Evolutionary conservation across 2,113 vertebrate genomes (phyloP).

Genomic region (Colaptes auratus): DNA sequence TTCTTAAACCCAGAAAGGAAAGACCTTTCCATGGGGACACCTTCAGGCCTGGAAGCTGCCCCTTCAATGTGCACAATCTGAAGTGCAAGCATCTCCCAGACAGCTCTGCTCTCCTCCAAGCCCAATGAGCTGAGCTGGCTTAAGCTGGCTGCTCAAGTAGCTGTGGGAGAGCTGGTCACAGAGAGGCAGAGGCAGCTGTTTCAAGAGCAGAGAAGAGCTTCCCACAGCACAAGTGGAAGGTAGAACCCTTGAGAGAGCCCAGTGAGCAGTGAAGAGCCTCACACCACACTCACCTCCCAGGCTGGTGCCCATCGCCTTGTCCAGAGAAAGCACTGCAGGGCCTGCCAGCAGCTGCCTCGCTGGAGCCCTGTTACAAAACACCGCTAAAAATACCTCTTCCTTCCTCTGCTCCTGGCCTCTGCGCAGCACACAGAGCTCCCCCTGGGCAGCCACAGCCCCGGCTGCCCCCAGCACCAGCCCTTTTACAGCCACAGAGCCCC

Average conservation of each 20-base stretch:
- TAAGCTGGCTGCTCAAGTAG: not conserved
- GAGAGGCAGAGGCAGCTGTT: not conserved
- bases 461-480: fast-evolving
- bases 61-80: not conserved
- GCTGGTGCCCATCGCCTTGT: fast-evolving
- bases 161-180: not conserved
- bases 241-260: not conserved
- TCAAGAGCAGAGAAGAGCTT: not conserved
- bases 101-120: not conserved
- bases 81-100: not conserved
- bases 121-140: fast-evolving
- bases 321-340: not conserved
- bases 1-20: fast-evolving
- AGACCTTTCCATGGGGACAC: not conserved
- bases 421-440: not conserved
- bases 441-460: fast-evolving
- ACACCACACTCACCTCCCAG: fast-evolving
- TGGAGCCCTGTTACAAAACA: not conserved
- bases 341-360: not conserved
- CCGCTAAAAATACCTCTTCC: not conserved
- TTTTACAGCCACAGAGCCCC: not conserved
- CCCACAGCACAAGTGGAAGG: not conserved
- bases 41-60: not conserved
- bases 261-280: fast-evolving
- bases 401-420: not conserved